Base-by-base conservation (phyloP, 1,140 invertebrate genomes). In the Meloidogyne exigua region DNA sequence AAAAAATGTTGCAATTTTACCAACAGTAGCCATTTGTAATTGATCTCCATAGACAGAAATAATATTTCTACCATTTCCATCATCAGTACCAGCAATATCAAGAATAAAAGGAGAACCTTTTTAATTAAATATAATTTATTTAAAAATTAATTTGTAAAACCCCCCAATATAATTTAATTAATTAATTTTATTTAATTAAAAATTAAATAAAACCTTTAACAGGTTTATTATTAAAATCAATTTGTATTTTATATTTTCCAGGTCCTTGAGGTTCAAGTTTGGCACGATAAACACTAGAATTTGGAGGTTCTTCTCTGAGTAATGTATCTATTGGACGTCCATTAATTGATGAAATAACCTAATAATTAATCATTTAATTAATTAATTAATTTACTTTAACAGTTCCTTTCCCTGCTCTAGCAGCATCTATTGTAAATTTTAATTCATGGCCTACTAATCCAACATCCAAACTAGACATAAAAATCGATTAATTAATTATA, bases 181-280 rank as follows among this genome's bases (percentile, higher is more conserved):
- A 2, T 32, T 39, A 1, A 62, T 21, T 79, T 63, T 12, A 15
- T 36, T 32, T 32, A 3, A 3, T 32, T 3, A 32, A 32, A 32
- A 32, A 32, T 32, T 39, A 9, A 39, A 39, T 9, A 39, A 39
- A 4, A 81, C 79, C 72, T 90, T 93, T 93, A n/a, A 98, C 93
- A 85, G 96, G 94, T 80, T 93, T 92, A 5, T 94, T 94, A 88
- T 97, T 98, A 87, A 96, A 98, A 83, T 94, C 95, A 18, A 96
- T 91, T 85, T 95, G 95, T 42, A 97, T 91, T 69, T 93, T 91
- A 88, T 98, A 96, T 44, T 95, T 94, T 64, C 95, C 96, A 65
- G 92, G 91, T 64, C 93, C 92, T 72, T 92, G 91, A 0, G 96
- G 95, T 79, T 93, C 92, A 83, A 98, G 95, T 39, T 69, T 68